phyloP scores from a whole-genome alignment of 2,113 vertebrate genomes.

The Nycticebus coucang region DNA sequence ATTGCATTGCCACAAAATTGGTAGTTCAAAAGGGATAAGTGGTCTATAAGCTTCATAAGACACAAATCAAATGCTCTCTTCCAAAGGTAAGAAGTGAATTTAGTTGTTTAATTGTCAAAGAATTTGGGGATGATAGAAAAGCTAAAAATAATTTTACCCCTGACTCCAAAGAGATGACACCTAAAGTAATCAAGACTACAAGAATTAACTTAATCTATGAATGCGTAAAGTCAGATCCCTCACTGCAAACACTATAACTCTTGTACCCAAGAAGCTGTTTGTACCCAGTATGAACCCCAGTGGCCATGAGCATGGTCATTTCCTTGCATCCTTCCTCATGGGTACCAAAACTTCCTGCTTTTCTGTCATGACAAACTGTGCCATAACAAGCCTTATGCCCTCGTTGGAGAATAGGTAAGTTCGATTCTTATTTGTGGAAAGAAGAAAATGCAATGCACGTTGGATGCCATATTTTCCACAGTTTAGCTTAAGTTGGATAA shows the following conservation, averaged over 20 bases:
- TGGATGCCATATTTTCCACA: neutral
- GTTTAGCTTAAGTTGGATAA: neutral
- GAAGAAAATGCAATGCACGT: conserved; percentile 12
- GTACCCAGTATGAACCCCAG: neutral
- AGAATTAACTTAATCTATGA: neutral
- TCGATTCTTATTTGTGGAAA: neutral
- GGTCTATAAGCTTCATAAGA: neutral
- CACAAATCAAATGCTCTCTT: neutral
- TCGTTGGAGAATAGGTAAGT: neutral
- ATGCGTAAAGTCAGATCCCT: neutral
- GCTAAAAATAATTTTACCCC: neutral
- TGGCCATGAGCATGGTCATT: neutral
- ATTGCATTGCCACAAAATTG: neutral
- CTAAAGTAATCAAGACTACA: neutral
- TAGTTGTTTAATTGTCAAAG: neutral
- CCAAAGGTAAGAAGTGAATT: neutral
- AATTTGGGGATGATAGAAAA: neutral
- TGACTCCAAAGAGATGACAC: neutral
- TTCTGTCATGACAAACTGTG: neutral
- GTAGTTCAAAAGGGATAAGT: neutral
- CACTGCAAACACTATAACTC: neutral
- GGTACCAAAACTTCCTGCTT: neutral
- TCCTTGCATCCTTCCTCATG: neutral
- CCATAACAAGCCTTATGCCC: neutral
- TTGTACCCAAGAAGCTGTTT: neutral